These are phyloP conservation scores for Agrochola macilenta DNA, from an alignment of 2,888 invertebrate species.

Conservation along the genomic window DNA sequence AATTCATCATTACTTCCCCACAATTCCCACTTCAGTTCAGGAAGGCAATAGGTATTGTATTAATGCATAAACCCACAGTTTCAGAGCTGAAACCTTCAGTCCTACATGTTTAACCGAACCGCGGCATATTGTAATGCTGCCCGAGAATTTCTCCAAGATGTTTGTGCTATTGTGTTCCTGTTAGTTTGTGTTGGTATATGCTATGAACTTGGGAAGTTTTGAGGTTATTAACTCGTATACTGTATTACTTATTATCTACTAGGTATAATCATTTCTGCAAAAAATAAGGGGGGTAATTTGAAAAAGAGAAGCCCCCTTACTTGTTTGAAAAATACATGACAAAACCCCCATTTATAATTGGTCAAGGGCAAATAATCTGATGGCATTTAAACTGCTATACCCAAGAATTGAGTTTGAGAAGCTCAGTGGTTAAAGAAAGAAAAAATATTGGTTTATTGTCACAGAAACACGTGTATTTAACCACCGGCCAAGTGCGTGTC, in stretches of 20 bases:
- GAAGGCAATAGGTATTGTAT: slow-evolving; percentile 24
- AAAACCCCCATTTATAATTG: background rate
- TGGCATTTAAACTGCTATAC: background rate
- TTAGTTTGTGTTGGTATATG: slow-evolving; percentile 56
- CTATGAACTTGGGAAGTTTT: slow-evolving; percentile 21
- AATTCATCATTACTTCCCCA: slow-evolving; percentile 18
- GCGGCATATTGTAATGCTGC: slow-evolving; percentile 65
- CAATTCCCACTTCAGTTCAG: slow-evolving; percentile 14
- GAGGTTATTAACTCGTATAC: background rate
- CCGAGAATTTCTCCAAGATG: slow-evolving; percentile 66
- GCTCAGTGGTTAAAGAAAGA: too few species aligned
- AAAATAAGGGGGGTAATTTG: too few species aligned
- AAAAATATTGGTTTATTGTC: too few species aligned
- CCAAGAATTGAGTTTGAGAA: background rate
- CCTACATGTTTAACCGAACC: slow-evolving; percentile 60
- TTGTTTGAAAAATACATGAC: background rate
- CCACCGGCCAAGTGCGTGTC: too few species aligned
- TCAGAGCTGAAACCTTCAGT: slow-evolving; percentile 55
- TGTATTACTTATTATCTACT: too few species aligned
- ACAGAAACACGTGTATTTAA: too few species aligned
- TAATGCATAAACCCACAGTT: slow-evolving; percentile 49
- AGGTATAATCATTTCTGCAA: too few species aligned
- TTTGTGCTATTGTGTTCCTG: slow-evolving; percentile 70
- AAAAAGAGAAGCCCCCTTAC: background rate
- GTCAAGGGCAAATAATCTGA: background rate